These are phyloP conservation scores for Phyllotreta striolata DNA, from an alignment of 2,888 invertebrate species.

Conservation along the genomic window DNA sequence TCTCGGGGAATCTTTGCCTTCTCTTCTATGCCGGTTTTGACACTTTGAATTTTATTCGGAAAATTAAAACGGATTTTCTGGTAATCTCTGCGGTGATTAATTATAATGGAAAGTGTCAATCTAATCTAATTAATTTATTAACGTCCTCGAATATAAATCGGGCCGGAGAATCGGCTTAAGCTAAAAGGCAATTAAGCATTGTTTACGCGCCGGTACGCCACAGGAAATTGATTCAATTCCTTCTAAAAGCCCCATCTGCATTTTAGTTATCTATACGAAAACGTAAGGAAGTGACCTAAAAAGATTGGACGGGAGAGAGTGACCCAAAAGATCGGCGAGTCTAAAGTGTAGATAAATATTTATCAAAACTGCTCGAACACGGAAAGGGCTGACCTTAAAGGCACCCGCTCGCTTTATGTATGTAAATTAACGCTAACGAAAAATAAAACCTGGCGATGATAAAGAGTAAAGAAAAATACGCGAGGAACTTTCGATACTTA, in stretches of 20 bases:
- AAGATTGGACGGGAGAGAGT: conserved; percentile 4
- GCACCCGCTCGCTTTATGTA: conserved; percentile 4
- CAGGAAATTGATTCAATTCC: conserved; percentile 4
- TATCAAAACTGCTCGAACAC: conserved; percentile 15
- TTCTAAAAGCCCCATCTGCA: conserved; percentile 14
- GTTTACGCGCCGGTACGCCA: background rate
- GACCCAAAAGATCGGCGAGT: background rate
- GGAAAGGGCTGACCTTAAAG: conserved; percentile 5
- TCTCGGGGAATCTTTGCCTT: conserved; percentile 8
- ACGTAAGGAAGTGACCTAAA: conserved; percentile 15
- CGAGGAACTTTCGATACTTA: too few species aligned
- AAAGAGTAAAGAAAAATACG: too few species aligned
- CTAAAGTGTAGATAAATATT: conserved; percentile 14
- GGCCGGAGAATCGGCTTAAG: too few species aligned
- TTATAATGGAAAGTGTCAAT: too few species aligned
- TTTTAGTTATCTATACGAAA: conserved; percentile 2
- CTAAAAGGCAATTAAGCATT: background rate
- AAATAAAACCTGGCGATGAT: background rate
- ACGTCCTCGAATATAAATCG: too few species aligned
- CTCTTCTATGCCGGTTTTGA: conserved; percentile 13
- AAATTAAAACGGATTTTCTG: conserved; percentile 6
- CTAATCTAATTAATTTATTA: too few species aligned
- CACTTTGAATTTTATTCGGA: conserved; percentile 7
- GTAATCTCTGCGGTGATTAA: background rate
- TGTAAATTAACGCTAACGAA: conserved; percentile 8